Evolutionary conservation across 1,140 invertebrate species (phyloP).

Genomic region (Drosophila simulans): DNA sequence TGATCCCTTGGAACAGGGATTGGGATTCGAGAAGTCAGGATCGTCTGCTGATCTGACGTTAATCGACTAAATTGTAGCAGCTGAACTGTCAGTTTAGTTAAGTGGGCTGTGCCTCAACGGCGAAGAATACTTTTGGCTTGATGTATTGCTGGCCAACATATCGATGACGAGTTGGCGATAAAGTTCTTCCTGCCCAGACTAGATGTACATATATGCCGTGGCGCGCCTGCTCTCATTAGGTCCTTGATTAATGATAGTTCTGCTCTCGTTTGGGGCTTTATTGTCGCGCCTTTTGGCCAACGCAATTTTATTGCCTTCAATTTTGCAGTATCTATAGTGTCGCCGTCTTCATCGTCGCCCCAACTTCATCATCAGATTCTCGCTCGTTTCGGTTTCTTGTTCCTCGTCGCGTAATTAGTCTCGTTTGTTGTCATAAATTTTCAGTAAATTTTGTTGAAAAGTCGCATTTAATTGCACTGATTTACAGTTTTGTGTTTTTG

Average conservation of each 20-base stretch:
- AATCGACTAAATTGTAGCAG: slow-evolving; percentile 83
- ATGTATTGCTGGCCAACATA: slow-evolving; percentile 67
- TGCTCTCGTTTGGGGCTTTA: slow-evolving; percentile 46
- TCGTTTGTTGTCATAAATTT: slow-evolving; percentile 76
- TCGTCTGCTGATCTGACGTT: slow-evolving; percentile 68
- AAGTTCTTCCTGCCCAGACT: slow-evolving; percentile 25
- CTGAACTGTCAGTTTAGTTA: slow-evolving; percentile 79
- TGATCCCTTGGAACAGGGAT: slow-evolving; percentile 45
- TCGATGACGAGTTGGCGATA: slow-evolving; percentile 52
- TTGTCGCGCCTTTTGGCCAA: slow-evolving; percentile 50
- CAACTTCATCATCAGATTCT: slow-evolving; percentile 40
- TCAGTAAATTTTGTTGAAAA: slow-evolving; percentile 71
- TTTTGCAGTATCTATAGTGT: slow-evolving; percentile 40
- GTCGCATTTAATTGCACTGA: slow-evolving; percentile 79
- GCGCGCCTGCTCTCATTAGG: slow-evolving; percentile 45
- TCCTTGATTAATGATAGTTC: slow-evolving; percentile 68
- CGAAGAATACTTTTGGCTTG: slow-evolving; percentile 41
- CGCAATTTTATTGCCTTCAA: slow-evolving; percentile 69
- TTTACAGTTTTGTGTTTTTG: slow-evolving; percentile 64
- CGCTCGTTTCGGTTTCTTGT: slow-evolving; percentile 35
- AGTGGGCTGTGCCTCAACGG: slow-evolving; percentile 68
- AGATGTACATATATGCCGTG: slow-evolving; percentile 17
- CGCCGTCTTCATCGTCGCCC: slow-evolving; percentile 14
- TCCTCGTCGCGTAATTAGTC: slow-evolving; percentile 60
- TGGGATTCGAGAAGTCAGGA: slow-evolving; percentile 20